These are phyloP conservation scores for Menidia beryllina DNA, from an alignment of 2,113 vertebrate species.

Conservation along the genomic window DNA sequence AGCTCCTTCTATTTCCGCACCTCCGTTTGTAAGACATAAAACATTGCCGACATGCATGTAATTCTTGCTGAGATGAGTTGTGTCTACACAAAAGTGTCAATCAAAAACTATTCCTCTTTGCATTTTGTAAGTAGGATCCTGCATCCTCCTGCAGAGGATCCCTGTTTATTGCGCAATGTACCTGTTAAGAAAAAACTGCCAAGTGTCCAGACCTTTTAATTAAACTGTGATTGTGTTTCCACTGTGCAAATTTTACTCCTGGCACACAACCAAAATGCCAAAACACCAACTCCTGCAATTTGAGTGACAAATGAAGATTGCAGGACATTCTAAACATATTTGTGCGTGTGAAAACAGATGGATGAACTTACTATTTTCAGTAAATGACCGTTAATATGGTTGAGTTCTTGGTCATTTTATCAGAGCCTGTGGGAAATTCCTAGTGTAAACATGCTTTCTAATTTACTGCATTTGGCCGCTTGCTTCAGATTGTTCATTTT, in stretches of 20 bases:
- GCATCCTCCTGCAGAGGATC: constrained; percentile 6
- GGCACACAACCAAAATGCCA: background rate
- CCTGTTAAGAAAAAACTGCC: background rate
- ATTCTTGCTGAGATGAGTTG: background rate
- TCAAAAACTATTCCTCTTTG: background rate
- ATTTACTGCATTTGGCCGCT: constrained; percentile 44
- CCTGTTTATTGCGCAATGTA: background rate
- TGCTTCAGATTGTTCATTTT: constrained; percentile 30
- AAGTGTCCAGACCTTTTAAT: background rate
- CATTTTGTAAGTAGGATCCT: background rate
- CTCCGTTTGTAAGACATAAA: background rate
- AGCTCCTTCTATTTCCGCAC: constrained; percentile 14
- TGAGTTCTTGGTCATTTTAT: background rate
- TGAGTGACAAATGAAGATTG: constrained; percentile 27
- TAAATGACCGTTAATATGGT: background rate
- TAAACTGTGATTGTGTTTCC: background rate
- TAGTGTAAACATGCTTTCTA: background rate
- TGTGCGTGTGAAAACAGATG: no score
- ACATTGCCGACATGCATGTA: background rate
- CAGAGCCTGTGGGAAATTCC: background rate
- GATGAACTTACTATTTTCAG: constrained; percentile 7
- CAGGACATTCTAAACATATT: background rate
- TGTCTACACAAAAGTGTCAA: background rate
- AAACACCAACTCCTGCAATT: constrained; percentile 4
- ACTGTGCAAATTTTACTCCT: constrained; percentile 27